Base-by-base conservation (phyloP, 2,113 vertebrate species). In the Gambusia affinis region DNA sequence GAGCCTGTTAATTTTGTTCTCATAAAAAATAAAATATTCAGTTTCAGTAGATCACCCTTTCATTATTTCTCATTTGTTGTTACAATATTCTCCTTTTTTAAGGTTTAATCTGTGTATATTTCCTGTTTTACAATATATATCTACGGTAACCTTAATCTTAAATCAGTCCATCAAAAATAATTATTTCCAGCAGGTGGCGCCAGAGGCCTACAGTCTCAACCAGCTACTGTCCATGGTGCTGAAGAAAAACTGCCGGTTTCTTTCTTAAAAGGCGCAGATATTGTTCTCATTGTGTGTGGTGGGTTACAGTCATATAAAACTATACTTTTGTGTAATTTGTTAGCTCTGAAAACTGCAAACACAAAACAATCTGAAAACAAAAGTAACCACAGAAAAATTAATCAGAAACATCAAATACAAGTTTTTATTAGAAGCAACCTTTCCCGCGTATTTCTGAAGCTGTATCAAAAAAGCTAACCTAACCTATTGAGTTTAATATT, bases 161-260 rank as follows among this genome's bases (percentile, higher is more conserved):
- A 42, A 42, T 42, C 14, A 42, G 8, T 19, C 29, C 39, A 67
- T 6, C 24, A 8, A 3, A 4, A 42, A 24, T 35, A 10, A 0
- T 64, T 27, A 22, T 60, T 0, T 35, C 78, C 89, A 82, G 15
- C 33, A 79, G 82, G 61, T 51, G 83, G 72, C 65, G 75, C 64
- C 54, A 85, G 12, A 77, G 3, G 3, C 24, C 42, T 0, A 11
- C 27, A 57, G 65, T 1, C 22, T 30, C 2, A 4, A 14, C 12
- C 0, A 42, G 39, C 4, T 27, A 28, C 79, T 92, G 64, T 91
- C 89, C 85, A n/a, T 72, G 91, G 89, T 90, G 74, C 88, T 84
- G 80, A 85, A 80, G 4, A 54, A 67, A 39, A 27, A 17, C 51
- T 24, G 31, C 14, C 47, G 14, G 3, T 11, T 47, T 47, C 22